Base-by-base conservation (phyloP, 2,113 vertebrate genomes). In the Hoplias malabaricus region DNA sequence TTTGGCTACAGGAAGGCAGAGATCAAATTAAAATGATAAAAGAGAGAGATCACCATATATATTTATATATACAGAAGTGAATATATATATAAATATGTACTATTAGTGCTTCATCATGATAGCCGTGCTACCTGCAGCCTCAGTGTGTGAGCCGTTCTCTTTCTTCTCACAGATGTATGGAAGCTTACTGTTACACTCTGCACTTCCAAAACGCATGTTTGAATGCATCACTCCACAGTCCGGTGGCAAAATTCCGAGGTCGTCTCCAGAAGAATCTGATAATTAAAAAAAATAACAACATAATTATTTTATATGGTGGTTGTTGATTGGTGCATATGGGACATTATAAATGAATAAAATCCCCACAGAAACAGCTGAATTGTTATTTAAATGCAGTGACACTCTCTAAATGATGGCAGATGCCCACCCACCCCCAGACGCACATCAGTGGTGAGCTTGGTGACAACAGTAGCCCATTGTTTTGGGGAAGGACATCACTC, bases 101-200 rank as follows among this genome's bases (percentile, higher is more conserved):
- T 13, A 16, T 0, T n/a, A 33, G 27, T 29, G 0, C 67, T 59
- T 23, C 16, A 79, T 0, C 3, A 14, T 2, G 12, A 65, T 27
- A 19, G 23, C 4, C 5, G 2, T 65, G 6, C 69, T 59, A 96
- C 95, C 93, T 89, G 89, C 77, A 63, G 84, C 13, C 1, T 81
- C 81, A 12, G 25, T 1, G 16, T 85, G 77, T 40, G 82, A 80
- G 19, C 79, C 33, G 73, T 67, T 85, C 21, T 88, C 61, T 21
- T 91, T 88, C 82, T 98, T 96, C 86, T 93, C 89, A 88, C 98
- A 99, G 84, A 97, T 27, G 73, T 97, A 98, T 0, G 98, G 95
- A 81, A 98, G 89, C 2, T 57, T 82, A 19, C 84, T 87, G 69
- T 90, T 92, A 78, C 98, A 99, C 0, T 89, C 84, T 62, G 88